Conservation (phyloP, 2,888 invertebrate genomes). For the Xiphydria camelus region DNA sequence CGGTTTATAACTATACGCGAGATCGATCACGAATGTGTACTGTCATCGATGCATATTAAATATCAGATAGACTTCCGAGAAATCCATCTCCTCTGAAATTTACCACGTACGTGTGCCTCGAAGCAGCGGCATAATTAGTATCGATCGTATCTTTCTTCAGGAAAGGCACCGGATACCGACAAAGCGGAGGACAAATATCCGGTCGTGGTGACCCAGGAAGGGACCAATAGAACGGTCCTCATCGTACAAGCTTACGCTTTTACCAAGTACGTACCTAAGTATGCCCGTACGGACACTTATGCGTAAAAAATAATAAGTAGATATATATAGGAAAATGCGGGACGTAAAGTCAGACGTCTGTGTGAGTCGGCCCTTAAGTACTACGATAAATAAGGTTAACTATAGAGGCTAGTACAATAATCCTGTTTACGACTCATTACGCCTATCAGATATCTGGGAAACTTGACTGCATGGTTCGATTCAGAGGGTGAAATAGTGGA, state of each 20-base stretch:
- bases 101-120: too few relatives aligned
- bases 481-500: slow-evolving; percentile 65
- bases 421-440: too few relatives aligned
- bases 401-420: neutral
- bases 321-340: too few relatives aligned
- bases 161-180: slow-evolving; percentile 38
- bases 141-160: too few relatives aligned
- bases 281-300: too few relatives aligned
- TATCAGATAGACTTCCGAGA: too few relatives aligned
- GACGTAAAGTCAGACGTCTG: too few relatives aligned
- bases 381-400: neutral
- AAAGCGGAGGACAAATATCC: slow-evolving; percentile 71
- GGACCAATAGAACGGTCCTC: slow-evolving; percentile 64
- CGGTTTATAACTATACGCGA: neutral
- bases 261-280: slow-evolving; percentile 62
- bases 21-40: neutral
- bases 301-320: too few relatives aligned
- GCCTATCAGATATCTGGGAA: slow-evolving; percentile 71
- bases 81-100: too few relatives aligned
- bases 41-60: too few relatives aligned
- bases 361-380: too few relatives aligned
- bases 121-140: too few relatives aligned
- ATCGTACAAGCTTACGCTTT: slow-evolving; percentile 75
- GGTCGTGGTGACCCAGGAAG: slow-evolving; percentile 64
- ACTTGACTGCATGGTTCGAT: slow-evolving; percentile 73